Evolutionary conservation across 2,113 vertebrate genomes (phyloP).

Genomic region (Mesocricetus auratus): DNA sequence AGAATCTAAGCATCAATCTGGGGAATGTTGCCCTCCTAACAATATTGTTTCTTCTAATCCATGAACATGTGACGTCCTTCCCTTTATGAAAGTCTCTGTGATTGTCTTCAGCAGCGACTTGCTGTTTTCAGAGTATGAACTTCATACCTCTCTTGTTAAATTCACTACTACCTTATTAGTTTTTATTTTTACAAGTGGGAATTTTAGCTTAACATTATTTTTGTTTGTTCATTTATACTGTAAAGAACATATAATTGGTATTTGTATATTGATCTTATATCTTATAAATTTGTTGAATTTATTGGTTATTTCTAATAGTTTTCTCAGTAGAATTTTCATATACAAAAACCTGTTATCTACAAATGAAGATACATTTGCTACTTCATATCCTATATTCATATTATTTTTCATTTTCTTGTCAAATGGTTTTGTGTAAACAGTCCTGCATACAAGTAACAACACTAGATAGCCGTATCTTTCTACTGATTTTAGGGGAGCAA

Average conservation of each 20-base stretch:
- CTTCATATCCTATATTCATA: not conserved
- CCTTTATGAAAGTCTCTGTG: not conserved
- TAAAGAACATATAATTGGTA: slow-evolving; percentile 1
- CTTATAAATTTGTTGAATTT: not conserved
- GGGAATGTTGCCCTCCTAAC: not conserved
- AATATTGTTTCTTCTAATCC: not conserved
- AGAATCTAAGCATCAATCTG: not conserved
- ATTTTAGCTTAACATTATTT: slow-evolving; percentile 35
- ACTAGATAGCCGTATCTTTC: not conserved
- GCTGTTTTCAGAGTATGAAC: not conserved
- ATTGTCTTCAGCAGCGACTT: not conserved
- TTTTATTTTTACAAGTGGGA: not conserved
- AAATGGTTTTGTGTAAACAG: not conserved
- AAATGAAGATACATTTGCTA: slow-evolving; percentile 27
- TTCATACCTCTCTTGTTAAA: slow-evolving; percentile 6
- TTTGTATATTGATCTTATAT: slow-evolving; percentile 37
- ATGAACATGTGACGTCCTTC: not conserved
- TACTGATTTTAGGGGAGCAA: slow-evolving; percentile 18
- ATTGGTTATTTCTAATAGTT: slow-evolving; percentile 36
- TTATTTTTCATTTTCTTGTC: slow-evolving; percentile 15
- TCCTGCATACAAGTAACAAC: not conserved
- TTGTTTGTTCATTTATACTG: not conserved
- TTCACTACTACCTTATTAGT: not conserved
- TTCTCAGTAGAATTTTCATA: not conserved
- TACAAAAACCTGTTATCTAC: not conserved